Evolutionary conservation across 2,113 vertebrate genomes (phyloP).

Genomic region (Zosterops pallidus): DNA sequence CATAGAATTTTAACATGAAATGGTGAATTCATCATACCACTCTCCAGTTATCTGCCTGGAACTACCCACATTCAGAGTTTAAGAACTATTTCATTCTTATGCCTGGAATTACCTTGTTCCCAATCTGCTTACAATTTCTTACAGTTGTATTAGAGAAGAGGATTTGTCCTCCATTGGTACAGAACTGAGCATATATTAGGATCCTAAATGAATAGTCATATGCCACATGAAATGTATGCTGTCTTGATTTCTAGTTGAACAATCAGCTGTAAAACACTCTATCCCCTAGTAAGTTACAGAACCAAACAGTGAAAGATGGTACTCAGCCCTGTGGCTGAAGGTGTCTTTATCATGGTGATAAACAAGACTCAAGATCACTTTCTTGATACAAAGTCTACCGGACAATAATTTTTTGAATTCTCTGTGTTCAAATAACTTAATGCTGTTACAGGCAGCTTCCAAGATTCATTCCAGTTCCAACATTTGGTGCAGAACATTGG

Average conservation of each 20-base stretch:
- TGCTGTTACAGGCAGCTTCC: neutral
- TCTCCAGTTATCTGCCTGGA: neutral
- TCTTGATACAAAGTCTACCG: neutral
- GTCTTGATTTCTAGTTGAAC: neutral
- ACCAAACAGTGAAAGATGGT: neutral
- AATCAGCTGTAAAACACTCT: neutral
- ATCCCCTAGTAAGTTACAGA: neutral
- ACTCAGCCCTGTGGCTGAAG: neutral
- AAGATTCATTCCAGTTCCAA: neutral
- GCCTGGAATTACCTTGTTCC: neutral
- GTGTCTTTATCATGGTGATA: neutral
- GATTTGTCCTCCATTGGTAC: neutral
- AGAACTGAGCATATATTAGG: neutral
- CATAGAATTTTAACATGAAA: neutral
- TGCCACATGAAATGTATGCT: accelerated
- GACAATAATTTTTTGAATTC: neutral
- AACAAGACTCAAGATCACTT: neutral
- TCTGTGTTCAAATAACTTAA: neutral
- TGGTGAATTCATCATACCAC: neutral
- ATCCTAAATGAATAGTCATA: neutral
- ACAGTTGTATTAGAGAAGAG: neutral
- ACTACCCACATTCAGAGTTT: neutral
- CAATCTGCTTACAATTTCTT: neutral
- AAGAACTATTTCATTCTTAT: neutral
- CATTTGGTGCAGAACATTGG: neutral